A percentile compares a stretch with the other conserved stretches of the same genome.
Conservation (phyloP, 2,113 vertebrate genomes). For the Hirundichthys speculiger region DNA sequence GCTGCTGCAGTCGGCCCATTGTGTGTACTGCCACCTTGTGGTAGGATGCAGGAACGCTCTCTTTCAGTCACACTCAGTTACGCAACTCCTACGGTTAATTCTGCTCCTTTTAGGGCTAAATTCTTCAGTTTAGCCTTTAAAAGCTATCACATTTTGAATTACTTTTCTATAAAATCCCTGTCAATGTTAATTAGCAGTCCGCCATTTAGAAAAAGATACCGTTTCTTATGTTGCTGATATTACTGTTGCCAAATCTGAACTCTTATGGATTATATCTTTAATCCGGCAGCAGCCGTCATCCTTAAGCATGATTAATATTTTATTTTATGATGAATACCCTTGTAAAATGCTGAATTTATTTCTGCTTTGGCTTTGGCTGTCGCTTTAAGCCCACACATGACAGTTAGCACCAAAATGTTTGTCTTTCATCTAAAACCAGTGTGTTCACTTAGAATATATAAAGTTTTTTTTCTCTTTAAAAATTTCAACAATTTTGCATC, state of each 20-base stretch:
- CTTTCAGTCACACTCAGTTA: neutral
- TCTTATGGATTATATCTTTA: neutral
- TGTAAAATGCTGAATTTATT: too few relatives aligned
- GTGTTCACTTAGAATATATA: too few relatives aligned
- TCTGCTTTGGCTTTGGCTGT: too few relatives aligned
- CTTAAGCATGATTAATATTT: neutral
- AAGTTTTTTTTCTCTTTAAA: neutral
- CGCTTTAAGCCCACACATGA: too few relatives aligned
- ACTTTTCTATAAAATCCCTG: neutral
- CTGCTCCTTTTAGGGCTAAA: neutral
- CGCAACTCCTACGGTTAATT: neutral
- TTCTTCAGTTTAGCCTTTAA: neutral
- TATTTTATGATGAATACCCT: neutral
- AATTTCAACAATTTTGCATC: constrained; percentile 18
- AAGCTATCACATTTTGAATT: neutral
- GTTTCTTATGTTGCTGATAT: too few relatives aligned
- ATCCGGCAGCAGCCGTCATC: neutral
- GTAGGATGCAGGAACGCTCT: constrained; percentile 1
- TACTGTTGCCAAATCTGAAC: too few relatives aligned
- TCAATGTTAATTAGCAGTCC: neutral
- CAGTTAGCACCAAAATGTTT: too few relatives aligned
- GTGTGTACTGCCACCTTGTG: constrained; percentile 61
- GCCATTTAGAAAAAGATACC: too few relatives aligned
- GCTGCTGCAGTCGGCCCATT: neutral
- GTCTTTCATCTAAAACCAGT: neutral